Base-by-base conservation (phyloP, 2,888 invertebrate genomes). In the Liodrosophila aerea region DNA sequence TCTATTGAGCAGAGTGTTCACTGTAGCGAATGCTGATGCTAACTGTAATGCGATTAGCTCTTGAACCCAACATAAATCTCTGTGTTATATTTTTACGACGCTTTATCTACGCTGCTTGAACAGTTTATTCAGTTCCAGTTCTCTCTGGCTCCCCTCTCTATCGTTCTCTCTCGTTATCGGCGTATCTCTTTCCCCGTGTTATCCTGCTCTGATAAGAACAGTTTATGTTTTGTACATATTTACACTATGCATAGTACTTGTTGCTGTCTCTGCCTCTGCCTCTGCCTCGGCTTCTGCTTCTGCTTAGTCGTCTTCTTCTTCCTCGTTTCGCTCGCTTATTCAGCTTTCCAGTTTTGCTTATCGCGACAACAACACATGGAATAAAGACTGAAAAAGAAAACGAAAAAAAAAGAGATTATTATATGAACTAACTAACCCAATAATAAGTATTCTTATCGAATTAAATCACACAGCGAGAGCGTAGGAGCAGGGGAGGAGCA, bases 381-480 rank as follows among this genome's bases (percentile, higher is more conserved):
- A 59, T 37, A 45, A 41, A 43, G 49, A 52, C 44, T 11, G 15
- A 37, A 51, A 51, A 34, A 30, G 30, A 8, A 45, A 39, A 54
- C 33, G 43, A 36, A 49, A 27, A 47, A 29, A 67, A 58, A 69
- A 58, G 76, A 64, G 71, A 84, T 71, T 73, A 63, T 81, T 77
- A 64, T 82, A 69, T 85, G 83, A 78, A 78, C 78, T 78, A 78
- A 78, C 85, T 78, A 78, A 78, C 78, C 85, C 78, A 85, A 85
- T 77, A 84, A 83, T 84, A 84, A 77, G 81, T 73, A 72, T 78
- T 78, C 78, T 78, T 78, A 78, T 78, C 78, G 69, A 77, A 85
- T 85, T 85, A 82, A 78, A 84, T 78, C 82, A 46, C 59, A 51
- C 60, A 59, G n/a, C 44, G 62, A 41, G 50, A 5, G 13, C 36